These are phyloP conservation scores for Microcebus ravelobensis DNA, from an alignment of 2,113 vertebrate species.

Conservation along the genomic window DNA sequence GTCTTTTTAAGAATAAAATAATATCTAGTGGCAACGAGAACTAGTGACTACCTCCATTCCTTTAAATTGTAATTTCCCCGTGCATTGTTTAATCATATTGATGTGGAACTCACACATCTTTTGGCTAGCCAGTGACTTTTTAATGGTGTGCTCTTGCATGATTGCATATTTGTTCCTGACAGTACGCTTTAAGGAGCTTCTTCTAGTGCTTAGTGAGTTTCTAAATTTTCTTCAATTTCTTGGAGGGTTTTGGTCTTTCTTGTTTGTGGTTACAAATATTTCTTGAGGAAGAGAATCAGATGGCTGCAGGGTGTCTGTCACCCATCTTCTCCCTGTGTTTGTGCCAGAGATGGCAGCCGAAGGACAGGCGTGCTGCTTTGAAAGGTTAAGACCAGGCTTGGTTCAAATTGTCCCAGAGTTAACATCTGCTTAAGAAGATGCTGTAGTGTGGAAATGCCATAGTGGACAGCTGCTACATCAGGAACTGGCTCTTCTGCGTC, in stretches of 20 bases:
- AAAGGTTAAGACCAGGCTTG: not conserved
- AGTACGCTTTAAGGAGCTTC: not conserved
- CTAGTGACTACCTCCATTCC: not conserved
- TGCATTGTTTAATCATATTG: not conserved
- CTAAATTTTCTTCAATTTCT: not conserved
- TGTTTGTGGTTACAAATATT: not conserved
- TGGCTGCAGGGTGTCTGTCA: not conserved
- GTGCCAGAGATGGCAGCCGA: not conserved
- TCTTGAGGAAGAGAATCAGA: not conserved
- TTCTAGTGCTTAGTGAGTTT: not conserved
- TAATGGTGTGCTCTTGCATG: not conserved
- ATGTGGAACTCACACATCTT: not conserved
- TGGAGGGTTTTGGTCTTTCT: not conserved
- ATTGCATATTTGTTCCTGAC: not conserved
- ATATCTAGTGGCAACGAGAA: not conserved
- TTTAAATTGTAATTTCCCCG: not conserved
- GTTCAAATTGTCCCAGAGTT: not conserved
- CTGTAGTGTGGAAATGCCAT: not conserved
- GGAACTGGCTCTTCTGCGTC: not conserved
- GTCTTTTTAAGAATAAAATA: slow-evolving; percentile 23
- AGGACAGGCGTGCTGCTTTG: not conserved
- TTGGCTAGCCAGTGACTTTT: not conserved
- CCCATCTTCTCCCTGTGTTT: not conserved
- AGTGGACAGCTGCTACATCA: not conserved
- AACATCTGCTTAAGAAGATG: rapidly evolving